Evolutionary conservation across 2,113 vertebrate species (phyloP).

Genomic region (Catharus minimus): DNA sequence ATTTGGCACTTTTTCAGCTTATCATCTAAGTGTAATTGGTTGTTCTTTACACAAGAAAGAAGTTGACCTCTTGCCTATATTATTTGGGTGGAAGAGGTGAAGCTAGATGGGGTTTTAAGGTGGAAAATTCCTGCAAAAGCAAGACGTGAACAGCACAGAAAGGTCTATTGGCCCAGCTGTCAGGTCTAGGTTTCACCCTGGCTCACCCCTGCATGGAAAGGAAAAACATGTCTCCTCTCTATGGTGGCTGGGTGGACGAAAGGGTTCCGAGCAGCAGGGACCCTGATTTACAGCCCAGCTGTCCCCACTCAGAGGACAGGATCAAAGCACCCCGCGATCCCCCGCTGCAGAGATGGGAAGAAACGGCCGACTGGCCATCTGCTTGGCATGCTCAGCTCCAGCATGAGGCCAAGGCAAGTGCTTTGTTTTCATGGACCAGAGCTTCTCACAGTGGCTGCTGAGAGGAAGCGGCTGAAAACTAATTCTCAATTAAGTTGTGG

Average conservation of each 20-base stretch:
- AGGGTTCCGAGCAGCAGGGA: constrained; percentile 47
- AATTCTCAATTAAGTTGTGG: constrained; percentile 58
- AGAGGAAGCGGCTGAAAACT: constrained; percentile 54
- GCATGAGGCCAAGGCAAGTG: constrained; percentile 22
- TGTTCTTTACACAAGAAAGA: constrained; percentile 26
- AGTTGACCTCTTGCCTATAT: constrained; percentile 21
- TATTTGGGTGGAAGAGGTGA: constrained; percentile 10
- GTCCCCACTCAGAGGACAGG: constrained; percentile 28
- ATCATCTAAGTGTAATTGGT: neutral
- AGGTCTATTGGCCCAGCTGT: neutral
- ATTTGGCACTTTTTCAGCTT: constrained; percentile 49
- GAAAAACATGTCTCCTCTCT: constrained; percentile 39
- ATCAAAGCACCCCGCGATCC: constrained; percentile 25
- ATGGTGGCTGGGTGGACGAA: neutral
- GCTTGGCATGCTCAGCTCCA: constrained; percentile 49
- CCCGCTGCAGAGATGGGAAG: constrained; percentile 45
- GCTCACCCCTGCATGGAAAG: constrained; percentile 9
- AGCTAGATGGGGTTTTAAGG: neutral
- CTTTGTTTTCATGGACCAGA: constrained; percentile 66
- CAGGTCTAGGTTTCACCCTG: constrained; percentile 43
- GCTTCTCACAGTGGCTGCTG: constrained; percentile 37
- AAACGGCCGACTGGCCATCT: constrained; percentile 49
- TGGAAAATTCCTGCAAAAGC: constrained; percentile 25
- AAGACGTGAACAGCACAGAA: neutral
- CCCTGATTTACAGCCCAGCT: constrained; percentile 49